Percentiles rank a stretch among this genome's conserved stretches.
Evolutionary conservation across 2,113 vertebrate species (phyloP).

Genomic region (Heterochromis multidens): DNA sequence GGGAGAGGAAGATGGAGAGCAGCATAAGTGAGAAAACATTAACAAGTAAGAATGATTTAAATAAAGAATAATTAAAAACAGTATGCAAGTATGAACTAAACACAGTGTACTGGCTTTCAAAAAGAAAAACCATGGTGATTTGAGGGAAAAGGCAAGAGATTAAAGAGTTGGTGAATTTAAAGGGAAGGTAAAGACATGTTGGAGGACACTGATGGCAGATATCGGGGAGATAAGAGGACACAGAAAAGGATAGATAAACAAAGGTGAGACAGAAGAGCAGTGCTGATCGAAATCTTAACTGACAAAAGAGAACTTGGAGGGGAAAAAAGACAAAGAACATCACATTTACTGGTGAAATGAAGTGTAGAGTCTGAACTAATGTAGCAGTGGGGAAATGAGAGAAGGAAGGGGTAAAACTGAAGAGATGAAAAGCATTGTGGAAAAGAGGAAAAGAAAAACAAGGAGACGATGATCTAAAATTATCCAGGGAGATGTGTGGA

Average conservation of each 20-base stretch:
- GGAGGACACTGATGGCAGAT: not conserved
- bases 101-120: too few species aligned
- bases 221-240: not conserved
- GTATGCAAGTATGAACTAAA: not conserved
- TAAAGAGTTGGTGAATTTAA: not conserved
- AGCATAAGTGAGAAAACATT: not conserved
- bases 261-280: slow-evolving; percentile 21
- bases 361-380: not conserved
- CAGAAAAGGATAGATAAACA: not conserved
- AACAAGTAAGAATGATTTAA: not conserved
- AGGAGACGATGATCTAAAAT: not conserved
- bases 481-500: not conserved
- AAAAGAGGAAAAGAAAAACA: not conserved
- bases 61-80: not conserved
- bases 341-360: not conserved
- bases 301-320: not conserved
- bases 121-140: not conserved
- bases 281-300: slow-evolving; percentile 11
- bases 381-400: not conserved
- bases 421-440: not conserved
- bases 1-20: not conserved
- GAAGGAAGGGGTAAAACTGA: not conserved
- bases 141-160: not conserved
- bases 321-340: not conserved
- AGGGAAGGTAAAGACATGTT: not conserved